Conservation (phyloP, 2,113 vertebrate genomes). For the Cyphomyrus plagiostoma region DNA sequence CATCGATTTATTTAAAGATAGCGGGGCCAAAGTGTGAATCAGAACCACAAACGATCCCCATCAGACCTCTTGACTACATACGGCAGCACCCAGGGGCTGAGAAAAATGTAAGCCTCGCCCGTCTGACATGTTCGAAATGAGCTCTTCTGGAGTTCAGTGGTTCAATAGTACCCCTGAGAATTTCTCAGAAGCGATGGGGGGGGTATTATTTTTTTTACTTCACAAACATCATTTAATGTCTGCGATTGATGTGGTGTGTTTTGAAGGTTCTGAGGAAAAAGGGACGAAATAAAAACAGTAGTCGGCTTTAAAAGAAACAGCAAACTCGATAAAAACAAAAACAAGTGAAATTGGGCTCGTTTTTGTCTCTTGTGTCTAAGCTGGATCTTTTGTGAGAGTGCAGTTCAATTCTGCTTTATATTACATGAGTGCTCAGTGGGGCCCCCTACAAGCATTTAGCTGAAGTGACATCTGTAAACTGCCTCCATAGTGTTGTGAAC, state of each 20-base stretch:
- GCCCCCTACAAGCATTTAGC: neutral
- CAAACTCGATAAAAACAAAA: neutral
- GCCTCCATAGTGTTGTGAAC: neutral
- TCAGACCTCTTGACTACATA: neutral
- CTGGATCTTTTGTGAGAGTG: neutral
- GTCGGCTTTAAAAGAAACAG: neutral
- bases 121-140: constrained; percentile 11
- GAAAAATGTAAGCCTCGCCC: neutral
- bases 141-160: constrained; percentile 6
- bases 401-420: neutral
- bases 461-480: neutral
- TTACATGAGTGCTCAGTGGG: neutral
- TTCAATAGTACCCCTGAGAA: neutral
- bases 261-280: neutral
- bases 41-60: neutral
- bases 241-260: neutral
- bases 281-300: neutral
- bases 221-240: neutral
- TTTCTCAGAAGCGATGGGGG: neutral
- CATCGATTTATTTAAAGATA: constrained; percentile 13
- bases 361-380: neutral
- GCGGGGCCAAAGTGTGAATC: neutral
- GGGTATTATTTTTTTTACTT: neutral
- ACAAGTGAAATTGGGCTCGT: neutral
- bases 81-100: neutral